Evolutionary conservation across 2,888 invertebrate species (phyloP).

Genomic region (Cephus nigrinus): DNA sequence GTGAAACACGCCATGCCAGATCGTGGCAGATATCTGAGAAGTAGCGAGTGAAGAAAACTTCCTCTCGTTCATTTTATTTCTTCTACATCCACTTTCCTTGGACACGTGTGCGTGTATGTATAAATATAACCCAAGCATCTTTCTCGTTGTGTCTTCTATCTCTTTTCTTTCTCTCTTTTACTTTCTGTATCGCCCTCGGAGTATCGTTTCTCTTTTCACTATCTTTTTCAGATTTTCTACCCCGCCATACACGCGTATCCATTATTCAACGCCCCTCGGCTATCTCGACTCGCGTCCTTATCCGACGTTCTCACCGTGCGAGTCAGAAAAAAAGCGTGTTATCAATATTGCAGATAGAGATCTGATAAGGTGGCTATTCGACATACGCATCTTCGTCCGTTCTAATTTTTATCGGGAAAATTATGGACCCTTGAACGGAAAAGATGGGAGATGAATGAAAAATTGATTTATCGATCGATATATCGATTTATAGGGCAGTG

Average conservation of each 20-base stretch:
- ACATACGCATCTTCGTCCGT: conserved; percentile 10
- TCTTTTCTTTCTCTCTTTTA: conserved; percentile 15
- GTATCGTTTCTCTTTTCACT: conserved; percentile 6
- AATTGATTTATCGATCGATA: neutral
- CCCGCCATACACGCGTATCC: conserved; percentile 29
- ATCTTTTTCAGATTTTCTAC: conserved; percentile 5
- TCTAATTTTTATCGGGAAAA: conserved; percentile 1
- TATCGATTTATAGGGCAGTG: neutral
- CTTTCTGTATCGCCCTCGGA: conserved; percentile 11
- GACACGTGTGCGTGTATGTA: neutral
- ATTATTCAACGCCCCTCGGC: conserved; percentile 32
- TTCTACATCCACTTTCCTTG: neutral
- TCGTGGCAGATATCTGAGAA: conserved; percentile 14
- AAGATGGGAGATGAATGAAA: neutral
- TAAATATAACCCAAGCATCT: neutral
- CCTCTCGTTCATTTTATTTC: conserved; percentile 5
- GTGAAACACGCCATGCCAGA: conserved; percentile 13
- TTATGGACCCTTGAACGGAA: neutral
- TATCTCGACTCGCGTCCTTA: neutral
- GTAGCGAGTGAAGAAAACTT: conserved; percentile 17
- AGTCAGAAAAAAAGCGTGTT: neutral
- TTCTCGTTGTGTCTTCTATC: conserved; percentile 13
- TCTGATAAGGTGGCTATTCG: neutral
- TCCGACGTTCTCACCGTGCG: neutral
- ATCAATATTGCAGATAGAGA: neutral